phyloP scores from a whole-genome alignment of 2,888 invertebrate species.

The Boloria euphrosyne region DNA sequence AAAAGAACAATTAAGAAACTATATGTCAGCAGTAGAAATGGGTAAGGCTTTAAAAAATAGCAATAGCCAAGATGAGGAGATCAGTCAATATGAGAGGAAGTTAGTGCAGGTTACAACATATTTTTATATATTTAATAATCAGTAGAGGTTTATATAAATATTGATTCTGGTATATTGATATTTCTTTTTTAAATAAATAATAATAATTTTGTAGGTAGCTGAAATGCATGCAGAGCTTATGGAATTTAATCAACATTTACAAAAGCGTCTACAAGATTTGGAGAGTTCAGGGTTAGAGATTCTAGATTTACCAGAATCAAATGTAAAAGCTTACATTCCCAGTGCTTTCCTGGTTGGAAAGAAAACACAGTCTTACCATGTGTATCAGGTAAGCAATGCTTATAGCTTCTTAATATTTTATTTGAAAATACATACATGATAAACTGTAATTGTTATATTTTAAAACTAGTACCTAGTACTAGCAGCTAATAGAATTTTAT shows the following conservation, averaged over 20 bases:
- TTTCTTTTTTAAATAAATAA: too few species aligned
- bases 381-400: conserved; percentile 87
- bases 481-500: too few species aligned
- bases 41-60: conserved; percentile 89
- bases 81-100: conserved; percentile 91
- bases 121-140: background rate
- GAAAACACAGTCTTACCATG: conserved; percentile 90
- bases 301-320: conserved; percentile 67
- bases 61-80: conserved; percentile 83
- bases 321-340: conserved; percentile 93
- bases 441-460: too few species aligned
- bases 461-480: too few species aligned
- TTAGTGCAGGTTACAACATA: conserved; percentile 86
- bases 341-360: conserved; percentile 88
- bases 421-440: background rate
- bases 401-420: background rate
- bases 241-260: conserved; percentile 94
- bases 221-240: conserved; percentile 97
- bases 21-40: conserved; percentile 94
- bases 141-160: background rate
- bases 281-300: conserved; percentile 68
- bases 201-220: conserved; percentile 84
- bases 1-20: conserved; percentile 92
- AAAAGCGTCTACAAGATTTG: conserved; percentile 84
- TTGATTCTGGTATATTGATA: too few species aligned